Evolutionary conservation across 92 coral and sea anemone genomes (phyloP), one percentile per base, ranked within the genome.

Genomic region (Pocillopora meandrina): DNA sequence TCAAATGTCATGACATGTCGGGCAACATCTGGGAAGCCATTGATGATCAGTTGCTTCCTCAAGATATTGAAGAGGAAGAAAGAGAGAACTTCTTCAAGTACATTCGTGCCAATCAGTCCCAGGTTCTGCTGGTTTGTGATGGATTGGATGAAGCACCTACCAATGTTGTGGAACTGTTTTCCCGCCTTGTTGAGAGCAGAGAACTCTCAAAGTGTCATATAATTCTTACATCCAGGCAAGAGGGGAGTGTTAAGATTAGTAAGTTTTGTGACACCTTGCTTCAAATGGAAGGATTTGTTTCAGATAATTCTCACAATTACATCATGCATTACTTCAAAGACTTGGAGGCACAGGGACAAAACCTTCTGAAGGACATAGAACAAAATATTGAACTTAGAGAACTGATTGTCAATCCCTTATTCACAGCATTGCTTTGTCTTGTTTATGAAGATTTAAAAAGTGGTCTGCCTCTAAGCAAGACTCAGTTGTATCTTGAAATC

Each of bases 11-110:
- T 17, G 86, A 74, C 12, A 72, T 83, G 61, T 18, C 63, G 18
- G 70, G 79, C 63, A 75, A 61, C 71, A 73, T 74, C 57, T 73
- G 79, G 87, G 71, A 74, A 56, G 80, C 87, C 15, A 83, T 80
- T n/a, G 84, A 49, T 55, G 84, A 80, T 80, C 84, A 80, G 55
- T 55, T 80, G 20, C 75, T 80, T 26, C 73, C 87, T 2, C 10
- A 11, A 61, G 87, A 83, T 55, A 64, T 83, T 21, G 70, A 73
- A 49, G 61, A 47, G 5, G 59, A 65, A 0, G 75, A 33, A 36
- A 83, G 65, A 61, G 63, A 60, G 42, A 76, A 59, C 59, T 65
- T 83, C 62, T 19, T 83, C 61, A 61, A 64, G 36, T 74, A 31
- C 72, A 59, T 83, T 35, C 58, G 35, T 33, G 74, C 34, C 14